These are phyloP conservation scores for Chesias legatella DNA, from an alignment of 2,888 invertebrate genomes.

Conservation along the genomic window DNA sequence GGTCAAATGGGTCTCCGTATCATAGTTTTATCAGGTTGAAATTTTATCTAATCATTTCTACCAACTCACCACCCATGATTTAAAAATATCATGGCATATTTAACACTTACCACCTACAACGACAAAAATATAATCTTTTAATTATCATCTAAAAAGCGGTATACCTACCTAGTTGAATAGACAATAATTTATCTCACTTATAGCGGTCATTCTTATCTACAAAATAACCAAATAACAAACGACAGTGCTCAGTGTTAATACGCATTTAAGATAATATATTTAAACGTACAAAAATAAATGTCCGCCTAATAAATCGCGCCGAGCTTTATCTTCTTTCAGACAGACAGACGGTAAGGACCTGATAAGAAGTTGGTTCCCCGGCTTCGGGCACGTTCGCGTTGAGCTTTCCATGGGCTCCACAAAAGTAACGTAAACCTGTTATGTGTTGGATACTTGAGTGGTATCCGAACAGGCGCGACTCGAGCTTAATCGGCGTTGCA, in stretches of 20 bases:
- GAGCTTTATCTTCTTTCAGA: slow-evolving; percentile 69
- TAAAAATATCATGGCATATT: too few species aligned
- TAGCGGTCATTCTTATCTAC: slow-evolving; percentile 38
- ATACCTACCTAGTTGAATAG: too few species aligned
- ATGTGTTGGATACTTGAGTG: slow-evolving; percentile 44
- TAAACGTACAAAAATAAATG: slow-evolving; percentile 73
- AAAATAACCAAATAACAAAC: slow-evolving; percentile 61
- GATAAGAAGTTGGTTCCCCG: slow-evolving; percentile 60
- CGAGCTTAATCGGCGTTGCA: slow-evolving; percentile 71
- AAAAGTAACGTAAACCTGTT: slow-evolving; percentile 29
- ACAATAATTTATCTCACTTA: slow-evolving; percentile 17
- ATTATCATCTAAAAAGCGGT: neutral
- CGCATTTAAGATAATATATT: slow-evolving; percentile 79
- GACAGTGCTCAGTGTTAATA: slow-evolving; percentile 74
- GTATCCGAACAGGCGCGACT: slow-evolving; percentile 45
- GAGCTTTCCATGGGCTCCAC: slow-evolving; percentile 29
- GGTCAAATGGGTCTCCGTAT: too few species aligned
- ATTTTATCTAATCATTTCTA: too few species aligned
- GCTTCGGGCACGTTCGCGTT: slow-evolving; percentile 51
- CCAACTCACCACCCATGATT: too few species aligned
- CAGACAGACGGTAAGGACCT: slow-evolving; percentile 66
- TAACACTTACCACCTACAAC: too few species aligned
- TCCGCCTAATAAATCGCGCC: slow-evolving; percentile 73
- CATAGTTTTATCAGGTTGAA: too few species aligned
- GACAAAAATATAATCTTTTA: too few species aligned